Percentiles rank a stretch among this genome's conserved stretches.
Conservation (phyloP, 2,888 invertebrate species). For the Opisthograptis luteolata region DNA sequence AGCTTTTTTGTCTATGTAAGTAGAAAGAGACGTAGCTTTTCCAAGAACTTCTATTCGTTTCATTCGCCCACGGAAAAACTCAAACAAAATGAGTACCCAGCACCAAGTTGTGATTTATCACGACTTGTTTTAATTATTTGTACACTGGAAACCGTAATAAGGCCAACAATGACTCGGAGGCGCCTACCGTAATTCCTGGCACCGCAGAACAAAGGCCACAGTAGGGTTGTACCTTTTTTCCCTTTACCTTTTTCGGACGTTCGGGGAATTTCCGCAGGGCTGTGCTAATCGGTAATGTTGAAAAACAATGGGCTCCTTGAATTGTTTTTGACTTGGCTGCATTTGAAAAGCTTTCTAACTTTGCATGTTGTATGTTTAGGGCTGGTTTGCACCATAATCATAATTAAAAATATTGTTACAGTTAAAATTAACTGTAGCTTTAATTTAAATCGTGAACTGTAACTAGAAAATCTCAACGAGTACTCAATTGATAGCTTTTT, state of each 20-base stretch:
- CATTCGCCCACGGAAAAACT: conserved; percentile 4
- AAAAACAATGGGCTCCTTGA: conserved; percentile 7
- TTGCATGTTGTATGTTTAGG: too few species aligned
- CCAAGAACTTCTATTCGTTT: conserved; percentile 1
- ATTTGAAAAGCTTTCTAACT: conserved; percentile 1
- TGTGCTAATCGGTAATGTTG: conserved; percentile 5
- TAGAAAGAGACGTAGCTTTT: too few species aligned
- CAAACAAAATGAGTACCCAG: conserved; percentile 13
- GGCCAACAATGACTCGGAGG: conserved; percentile 27
- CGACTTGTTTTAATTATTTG: conserved; percentile 30
- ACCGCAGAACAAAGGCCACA: conserved; percentile 11
- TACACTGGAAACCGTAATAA: conserved; percentile 25
- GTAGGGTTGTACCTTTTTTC: conserved; percentile 12
- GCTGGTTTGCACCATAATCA: too few species aligned
- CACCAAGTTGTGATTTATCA: conserved; percentile 18
- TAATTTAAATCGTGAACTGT: too few species aligned
- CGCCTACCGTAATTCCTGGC: conserved; percentile 21
- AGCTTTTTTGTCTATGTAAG: too few species aligned
- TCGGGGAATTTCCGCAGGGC: neutral
- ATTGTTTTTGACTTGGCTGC: neutral
- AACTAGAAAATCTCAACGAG: too few species aligned
- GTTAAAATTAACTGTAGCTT: too few species aligned
- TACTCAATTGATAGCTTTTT: too few species aligned
- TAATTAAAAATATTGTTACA: too few species aligned
- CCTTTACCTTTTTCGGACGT: conserved; percentile 2